phyloP scores from a whole-genome alignment of 37 sponge, comb jelly and placozoan species.

The Geodia barretti region DNA sequence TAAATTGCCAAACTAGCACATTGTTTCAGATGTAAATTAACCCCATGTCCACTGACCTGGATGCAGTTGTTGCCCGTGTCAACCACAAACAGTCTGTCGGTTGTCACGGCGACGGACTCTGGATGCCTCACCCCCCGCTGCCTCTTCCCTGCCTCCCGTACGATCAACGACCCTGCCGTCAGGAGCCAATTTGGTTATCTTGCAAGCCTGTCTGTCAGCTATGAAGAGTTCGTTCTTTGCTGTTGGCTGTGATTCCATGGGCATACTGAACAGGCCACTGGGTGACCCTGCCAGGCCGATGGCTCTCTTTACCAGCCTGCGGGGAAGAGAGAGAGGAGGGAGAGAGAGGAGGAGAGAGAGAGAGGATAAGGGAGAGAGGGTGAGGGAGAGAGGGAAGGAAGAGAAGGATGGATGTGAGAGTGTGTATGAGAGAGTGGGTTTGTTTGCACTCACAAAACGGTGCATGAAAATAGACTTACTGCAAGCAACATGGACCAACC shows the following conservation, averaged over 20 bases:
- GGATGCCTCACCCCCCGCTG: constrained; percentile 10
- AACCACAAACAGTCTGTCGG: constrained; percentile 18
- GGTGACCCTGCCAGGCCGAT: too few relatives aligned
- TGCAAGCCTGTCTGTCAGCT: constrained; percentile 19
- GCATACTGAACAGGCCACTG: too few relatives aligned
- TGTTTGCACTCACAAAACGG: too few relatives aligned
- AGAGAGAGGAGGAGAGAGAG: background rate
- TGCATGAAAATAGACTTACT: too few relatives aligned
- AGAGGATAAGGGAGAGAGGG: background rate
- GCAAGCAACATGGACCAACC: too few relatives aligned
- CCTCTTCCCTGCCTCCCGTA: constrained; percentile 12
- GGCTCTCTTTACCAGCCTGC: too few relatives aligned
- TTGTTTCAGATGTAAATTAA: too few relatives aligned
- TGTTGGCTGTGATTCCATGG: constrained; percentile 15
- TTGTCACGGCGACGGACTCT: constrained; percentile 21
- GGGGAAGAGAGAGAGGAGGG: too few relatives aligned
- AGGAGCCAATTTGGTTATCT: constrained; percentile 16
- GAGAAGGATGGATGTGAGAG: background rate
- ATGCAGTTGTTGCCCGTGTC: constrained; percentile 41
- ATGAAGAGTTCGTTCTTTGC: constrained; percentile 13
- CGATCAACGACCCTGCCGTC: constrained; percentile 10
- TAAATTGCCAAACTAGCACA: background rate
- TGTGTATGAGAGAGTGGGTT: background rate
- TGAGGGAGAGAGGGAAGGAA: background rate
- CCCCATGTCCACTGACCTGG: constrained; percentile 25